Percentiles rank a stretch among this genome's conserved stretches.
Conservation (phyloP, 2,888 invertebrate species). For the Scaptomyza parva region DNA sequence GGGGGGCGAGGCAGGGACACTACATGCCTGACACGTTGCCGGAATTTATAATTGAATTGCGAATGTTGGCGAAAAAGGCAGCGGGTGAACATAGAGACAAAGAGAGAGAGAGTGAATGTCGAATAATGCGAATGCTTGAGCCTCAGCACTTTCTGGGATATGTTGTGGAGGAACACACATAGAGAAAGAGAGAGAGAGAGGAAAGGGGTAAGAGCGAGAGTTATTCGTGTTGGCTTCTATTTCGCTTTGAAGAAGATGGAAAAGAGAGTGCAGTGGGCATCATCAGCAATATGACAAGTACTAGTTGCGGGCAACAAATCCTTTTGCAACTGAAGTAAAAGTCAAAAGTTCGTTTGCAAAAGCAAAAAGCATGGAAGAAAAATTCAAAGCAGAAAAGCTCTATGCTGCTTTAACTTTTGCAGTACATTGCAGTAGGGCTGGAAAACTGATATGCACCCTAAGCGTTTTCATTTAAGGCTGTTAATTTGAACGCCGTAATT, state of each 20-base stretch:
- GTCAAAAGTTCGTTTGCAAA: conserved; percentile 2
- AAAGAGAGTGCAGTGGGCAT: background rate
- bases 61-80: conserved; percentile 43
- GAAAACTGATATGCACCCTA: background rate
- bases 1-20: background rate
- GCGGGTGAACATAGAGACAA: conserved; percentile 2
- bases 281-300: conserved; percentile 31
- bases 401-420: conserved; percentile 2
- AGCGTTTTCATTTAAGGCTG: background rate
- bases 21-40: conserved; percentile 57
- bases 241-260: too few relatives aligned
- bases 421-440: too few relatives aligned
- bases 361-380: background rate
- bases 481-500: background rate
- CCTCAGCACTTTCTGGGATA: too few relatives aligned
- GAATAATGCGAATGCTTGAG: conserved; percentile 42
- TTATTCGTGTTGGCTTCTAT: background rate
- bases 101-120: conserved; percentile 31
- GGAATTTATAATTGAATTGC: conserved; percentile 76
- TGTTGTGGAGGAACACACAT: too few relatives aligned
- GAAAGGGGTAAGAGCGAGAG: too few relatives aligned
- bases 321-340: conserved; percentile 18
- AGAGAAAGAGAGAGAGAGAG: too few relatives aligned
- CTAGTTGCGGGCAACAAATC: background rate
- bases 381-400: background rate